Percentiles rank a stretch among this genome's conserved stretches.
Conservation (phyloP, 2,113 vertebrate genomes). For the Scopus umbretta region DNA sequence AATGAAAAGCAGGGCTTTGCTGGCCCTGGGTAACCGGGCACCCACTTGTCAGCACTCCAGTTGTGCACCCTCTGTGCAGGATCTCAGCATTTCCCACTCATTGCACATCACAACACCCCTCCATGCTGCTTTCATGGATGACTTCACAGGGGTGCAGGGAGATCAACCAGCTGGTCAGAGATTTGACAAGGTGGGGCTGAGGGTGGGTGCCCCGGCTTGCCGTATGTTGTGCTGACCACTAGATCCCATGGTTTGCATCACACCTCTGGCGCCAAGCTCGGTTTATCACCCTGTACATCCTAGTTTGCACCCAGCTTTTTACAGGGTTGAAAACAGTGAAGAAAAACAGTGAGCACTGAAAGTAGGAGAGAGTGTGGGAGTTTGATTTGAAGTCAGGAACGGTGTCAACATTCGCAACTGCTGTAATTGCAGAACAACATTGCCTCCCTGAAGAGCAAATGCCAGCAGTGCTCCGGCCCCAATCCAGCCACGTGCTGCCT, state of each 20-base stretch:
- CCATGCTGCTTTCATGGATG: background rate
- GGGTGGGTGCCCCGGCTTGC: no score
- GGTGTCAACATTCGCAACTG: background rate
- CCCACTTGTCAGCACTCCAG: background rate
- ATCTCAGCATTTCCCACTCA: background rate
- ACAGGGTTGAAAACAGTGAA: background rate
- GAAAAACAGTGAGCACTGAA: background rate
- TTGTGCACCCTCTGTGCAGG: no score
- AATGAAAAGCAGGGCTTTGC: background rate
- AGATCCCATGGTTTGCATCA: background rate
- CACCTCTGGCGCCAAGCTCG: background rate
- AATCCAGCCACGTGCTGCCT: background rate
- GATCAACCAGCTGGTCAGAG: background rate
- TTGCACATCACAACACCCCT: background rate
- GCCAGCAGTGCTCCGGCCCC: background rate
- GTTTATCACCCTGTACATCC: background rate
- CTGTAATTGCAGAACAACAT: background rate
- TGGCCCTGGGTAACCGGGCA: background rate
- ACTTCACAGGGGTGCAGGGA: background rate
- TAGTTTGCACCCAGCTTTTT: background rate
- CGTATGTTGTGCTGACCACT: accelerated
- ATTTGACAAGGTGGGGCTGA: background rate
- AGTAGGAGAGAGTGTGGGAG: background rate
- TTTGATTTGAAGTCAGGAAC: background rate
- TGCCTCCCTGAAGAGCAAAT: background rate